Base-by-base conservation (phyloP, 2,113 vertebrate species). In the Axis porcinus region DNA sequence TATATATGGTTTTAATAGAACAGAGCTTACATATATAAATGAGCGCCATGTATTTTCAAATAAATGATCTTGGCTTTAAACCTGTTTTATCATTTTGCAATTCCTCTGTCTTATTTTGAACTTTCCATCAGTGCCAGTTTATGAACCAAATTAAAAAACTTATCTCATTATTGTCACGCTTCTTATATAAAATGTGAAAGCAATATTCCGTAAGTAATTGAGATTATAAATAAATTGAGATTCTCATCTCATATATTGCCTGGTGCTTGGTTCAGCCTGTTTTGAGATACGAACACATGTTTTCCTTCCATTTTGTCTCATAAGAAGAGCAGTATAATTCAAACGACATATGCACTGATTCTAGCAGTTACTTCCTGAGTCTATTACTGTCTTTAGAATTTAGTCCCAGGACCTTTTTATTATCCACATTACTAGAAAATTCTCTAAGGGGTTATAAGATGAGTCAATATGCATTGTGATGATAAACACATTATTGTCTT, bases 161-260 rank as follows among this genome's bases (percentile, higher is more conserved):
- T 58, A 90, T 96, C 76, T 95, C 90, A 85, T 97, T 85, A 94
- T 89, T 94, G 86, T 96, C 89, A 97, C 30, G 86, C 83, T 81
- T 97, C 89, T 74, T 93, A 64, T 95, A 79, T 57, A 89, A 96
- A 50, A 95, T 36, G 85, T 82, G 76, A 90, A 87, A 94, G 82
- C 93, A 97, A 60, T 95, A 88, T 92, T 89, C 57, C 83, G 87
- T 89, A 93, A 91, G 86, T 97, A 95, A 97, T 96, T 95, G 96
- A 84, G 89, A 90, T 95, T 89, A 95, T 92, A 97, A 92, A 91
- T 93, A 93, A 89, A 89, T 92, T 70, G 95, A 89, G 62, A 91
- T 96, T 93, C 70, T 36, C 89, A 11, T 95, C 67, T 89, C 57
- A 28, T 36, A 19, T 60, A 74, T 79, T 93, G 86, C 86, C 83